Conservation (phyloP, 2,113 vertebrate genomes). For the Periophthalmodon schlosseri region DNA sequence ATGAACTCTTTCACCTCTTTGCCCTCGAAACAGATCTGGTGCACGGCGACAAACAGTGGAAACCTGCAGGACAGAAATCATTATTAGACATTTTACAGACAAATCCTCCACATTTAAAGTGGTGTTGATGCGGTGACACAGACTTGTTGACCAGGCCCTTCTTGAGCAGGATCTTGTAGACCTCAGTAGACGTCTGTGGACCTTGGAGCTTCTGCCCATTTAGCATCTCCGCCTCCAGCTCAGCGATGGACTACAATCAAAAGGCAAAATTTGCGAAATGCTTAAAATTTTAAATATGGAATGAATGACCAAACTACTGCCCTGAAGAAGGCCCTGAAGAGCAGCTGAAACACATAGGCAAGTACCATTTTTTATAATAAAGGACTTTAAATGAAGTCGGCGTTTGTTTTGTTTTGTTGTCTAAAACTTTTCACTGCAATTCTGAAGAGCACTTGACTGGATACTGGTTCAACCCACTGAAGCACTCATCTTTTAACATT, state of each 20-base stretch:
- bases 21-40: constrained; percentile 86
- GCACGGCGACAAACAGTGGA: constrained; percentile 82
- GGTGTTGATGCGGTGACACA: constrained; percentile 30
- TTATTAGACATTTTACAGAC: not conserved
- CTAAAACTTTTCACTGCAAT: no score
- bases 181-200: constrained; percentile 78
- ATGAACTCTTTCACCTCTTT: constrained; percentile 81
- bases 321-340: no score
- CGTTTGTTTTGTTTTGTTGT: no score
- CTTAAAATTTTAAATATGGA: no score
- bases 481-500: no score
- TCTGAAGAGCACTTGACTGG: no score
- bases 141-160: constrained; percentile 65
- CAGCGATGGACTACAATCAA: constrained; percentile 76
- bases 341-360: no score
- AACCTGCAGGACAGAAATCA: constrained; percentile 70
- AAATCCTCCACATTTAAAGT: not conserved
- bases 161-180: constrained; percentile 72
- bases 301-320: no score
- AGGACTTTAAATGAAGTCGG: no score
- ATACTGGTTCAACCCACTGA: no score
- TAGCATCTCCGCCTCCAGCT: constrained; percentile 87
- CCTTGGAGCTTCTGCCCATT: constrained; percentile 92
- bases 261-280: not conserved
- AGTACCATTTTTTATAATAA: no score